These are phyloP conservation scores for Synchiropus splendidus DNA, from an alignment of 2,113 vertebrate genomes.

Conservation along the genomic window DNA sequence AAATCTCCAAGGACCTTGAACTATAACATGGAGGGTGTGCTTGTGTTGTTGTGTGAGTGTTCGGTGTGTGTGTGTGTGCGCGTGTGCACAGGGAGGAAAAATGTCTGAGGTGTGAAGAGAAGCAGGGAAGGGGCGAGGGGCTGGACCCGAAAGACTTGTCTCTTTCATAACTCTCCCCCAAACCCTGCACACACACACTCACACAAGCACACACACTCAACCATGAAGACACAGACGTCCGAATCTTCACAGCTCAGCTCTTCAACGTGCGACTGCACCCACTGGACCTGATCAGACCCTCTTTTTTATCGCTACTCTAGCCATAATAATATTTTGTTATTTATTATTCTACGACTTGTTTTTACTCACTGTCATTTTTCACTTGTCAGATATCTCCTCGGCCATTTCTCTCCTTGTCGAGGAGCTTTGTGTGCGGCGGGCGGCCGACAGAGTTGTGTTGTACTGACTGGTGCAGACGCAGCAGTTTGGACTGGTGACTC, in stretches of 20 bases:
- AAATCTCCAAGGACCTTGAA: constrained; percentile 78
- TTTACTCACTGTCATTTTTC: constrained; percentile 38
- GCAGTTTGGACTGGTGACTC: too few relatives aligned
- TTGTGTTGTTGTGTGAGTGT: constrained; percentile 22
- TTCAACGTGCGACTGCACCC: constrained; percentile 40
- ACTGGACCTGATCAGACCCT: constrained; percentile 53
- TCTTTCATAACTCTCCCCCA: constrained; percentile 31
- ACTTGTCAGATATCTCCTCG: constrained; percentile 18
- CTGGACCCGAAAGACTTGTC: constrained; percentile 53
- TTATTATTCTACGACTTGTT: constrained; percentile 53
- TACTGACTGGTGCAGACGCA: constrained; percentile 24
- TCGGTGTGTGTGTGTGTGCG: constrained; percentile 22
- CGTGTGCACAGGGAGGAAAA: constrained; percentile 12
- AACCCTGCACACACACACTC: constrained; percentile 1
- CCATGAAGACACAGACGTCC: constrained; percentile 19
- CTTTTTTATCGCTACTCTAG: constrained; percentile 63
- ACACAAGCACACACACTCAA: constrained; percentile 21
- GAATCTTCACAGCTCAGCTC: constrained; percentile 27
- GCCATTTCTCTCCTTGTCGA: constrained; percentile 2
- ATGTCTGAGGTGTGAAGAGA: constrained; percentile 4
- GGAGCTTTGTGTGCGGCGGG: constrained; percentile 7
- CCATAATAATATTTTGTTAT: constrained; percentile 62
- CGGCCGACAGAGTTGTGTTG: constrained; percentile 17
- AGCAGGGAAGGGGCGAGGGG: constrained; percentile 38
- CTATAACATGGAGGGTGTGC: constrained; percentile 58